Evolutionary conservation across 2,113 vertebrate species (phyloP).

Genomic region (Ariopsis seemanni): DNA sequence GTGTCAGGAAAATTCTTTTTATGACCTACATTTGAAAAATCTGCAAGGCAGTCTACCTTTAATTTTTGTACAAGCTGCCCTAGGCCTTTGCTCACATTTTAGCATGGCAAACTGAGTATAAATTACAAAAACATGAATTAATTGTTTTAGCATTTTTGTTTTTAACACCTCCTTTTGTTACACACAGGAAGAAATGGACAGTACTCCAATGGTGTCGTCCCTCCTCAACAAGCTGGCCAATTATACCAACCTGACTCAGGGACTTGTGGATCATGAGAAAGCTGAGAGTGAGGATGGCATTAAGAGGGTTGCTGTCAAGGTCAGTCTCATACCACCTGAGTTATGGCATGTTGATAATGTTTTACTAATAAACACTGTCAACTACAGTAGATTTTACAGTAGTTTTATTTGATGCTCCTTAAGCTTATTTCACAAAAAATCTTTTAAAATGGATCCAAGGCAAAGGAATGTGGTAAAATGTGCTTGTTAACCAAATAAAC

Average conservation of each 20-base stretch:
- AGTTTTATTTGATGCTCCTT: background rate
- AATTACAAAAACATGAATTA: background rate
- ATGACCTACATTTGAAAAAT: no score
- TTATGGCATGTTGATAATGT: background rate
- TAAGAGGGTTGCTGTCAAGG: slow-evolving; percentile 69
- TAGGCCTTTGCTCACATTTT: background rate
- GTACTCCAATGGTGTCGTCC: slow-evolving; percentile 93
- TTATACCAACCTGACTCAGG: slow-evolving; percentile 95
- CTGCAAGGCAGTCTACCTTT: background rate
- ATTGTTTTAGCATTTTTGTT: background rate
- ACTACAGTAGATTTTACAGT: background rate
- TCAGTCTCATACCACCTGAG: slow-evolving; percentile 41
- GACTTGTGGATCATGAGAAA: slow-evolving; percentile 90
- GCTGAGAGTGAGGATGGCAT: slow-evolving; percentile 80
- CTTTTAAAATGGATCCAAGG: background rate
- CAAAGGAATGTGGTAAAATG: background rate
- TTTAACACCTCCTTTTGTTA: slow-evolving; percentile 10
- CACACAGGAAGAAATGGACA: slow-evolving; percentile 93
- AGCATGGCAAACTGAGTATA: background rate
- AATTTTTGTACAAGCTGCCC: background rate
- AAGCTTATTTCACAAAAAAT: background rate
- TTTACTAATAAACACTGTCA: background rate
- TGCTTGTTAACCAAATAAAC: background rate
- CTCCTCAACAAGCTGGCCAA: slow-evolving; percentile 94
- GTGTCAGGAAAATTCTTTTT: no score